Base-by-base conservation (phyloP, 2,113 vertebrate genomes). In the Thunnus maccoyii region DNA sequence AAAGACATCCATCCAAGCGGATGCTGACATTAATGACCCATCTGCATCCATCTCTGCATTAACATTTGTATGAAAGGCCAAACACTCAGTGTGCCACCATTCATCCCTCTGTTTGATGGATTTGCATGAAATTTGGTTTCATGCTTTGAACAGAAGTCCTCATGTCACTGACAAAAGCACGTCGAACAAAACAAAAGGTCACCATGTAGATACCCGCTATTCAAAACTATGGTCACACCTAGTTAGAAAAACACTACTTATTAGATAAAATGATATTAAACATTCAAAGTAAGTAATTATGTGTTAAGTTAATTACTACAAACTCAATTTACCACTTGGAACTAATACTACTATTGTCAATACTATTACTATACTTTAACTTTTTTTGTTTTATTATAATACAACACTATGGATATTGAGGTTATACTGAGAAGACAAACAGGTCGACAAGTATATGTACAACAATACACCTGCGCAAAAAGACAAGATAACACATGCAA, bases 91-190 rank as follows among this genome's bases (percentile, higher is more conserved):
- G 54, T 36, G 71, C 56, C 56, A 36, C 75, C 72, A 78, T 66
- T 84, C 71, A 76, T 66, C 48, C 65, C 47, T 57, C 46, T 41
- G 54, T 81, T 79, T 87, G 82, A 92, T 91, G 83, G 85, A 90
- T 88, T 78, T 87, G 88, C 92, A 91, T 93, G 86, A 87, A 92
- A 93, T 91, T 55, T 84, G 72, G 72, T 90, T 86, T 85, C 89
- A 92, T 78, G 86, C 83, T 79, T 85, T 55, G 51, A 57, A 62
- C 69, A 4, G 73, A 80, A 75, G 72, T 76, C 52, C 30, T 56
- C 7, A 5, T 54, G 46, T 65, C 66, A 3, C 44, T 52, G 61
- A 76, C 77, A 80, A 71, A 68, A 48, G 62, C n/a, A 6, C 17
- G 41, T 8, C 14, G 0, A 30, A 82, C 50, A 57, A 85, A 72